Conservation (phyloP, 2,797 vertebrate species). For the Malurus splendens region DNA sequence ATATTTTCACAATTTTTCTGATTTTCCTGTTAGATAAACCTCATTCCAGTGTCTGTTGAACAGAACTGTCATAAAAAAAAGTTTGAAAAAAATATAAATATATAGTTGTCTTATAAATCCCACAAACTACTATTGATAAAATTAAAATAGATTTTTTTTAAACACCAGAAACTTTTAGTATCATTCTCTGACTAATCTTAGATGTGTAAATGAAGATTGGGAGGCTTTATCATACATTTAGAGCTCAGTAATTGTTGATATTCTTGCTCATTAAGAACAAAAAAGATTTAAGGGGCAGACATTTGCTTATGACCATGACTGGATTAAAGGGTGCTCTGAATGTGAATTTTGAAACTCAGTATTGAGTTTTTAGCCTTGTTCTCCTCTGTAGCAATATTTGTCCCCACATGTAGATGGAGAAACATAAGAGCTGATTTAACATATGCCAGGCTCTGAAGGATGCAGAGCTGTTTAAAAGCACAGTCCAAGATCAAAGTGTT, state of each 20-base stretch:
- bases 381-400: background rate
- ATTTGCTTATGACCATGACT: background rate
- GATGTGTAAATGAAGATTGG: too few species aligned
- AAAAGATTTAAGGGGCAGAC: background rate
- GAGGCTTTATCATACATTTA: background rate
- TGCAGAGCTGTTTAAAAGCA: background rate
- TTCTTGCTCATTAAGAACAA: background rate
- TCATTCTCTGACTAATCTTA: background rate
- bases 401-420: background rate
- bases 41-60: background rate
- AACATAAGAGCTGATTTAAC: background rate
- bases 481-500: background rate
- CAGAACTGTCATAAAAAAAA: background rate
- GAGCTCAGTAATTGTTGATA: background rate
- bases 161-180: background rate
- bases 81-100: background rate
- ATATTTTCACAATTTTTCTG: background rate
- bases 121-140: background rate
- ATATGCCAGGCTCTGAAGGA: background rate
- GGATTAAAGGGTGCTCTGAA: background rate
- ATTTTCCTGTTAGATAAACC: fast-evolving
- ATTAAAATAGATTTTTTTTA: background rate
- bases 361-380: background rate
- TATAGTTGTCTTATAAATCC: background rate
- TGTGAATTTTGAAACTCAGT: background rate